Conservation (phyloP, 1,140 invertebrate species). For the Drosophila equinoxialis region DNA sequence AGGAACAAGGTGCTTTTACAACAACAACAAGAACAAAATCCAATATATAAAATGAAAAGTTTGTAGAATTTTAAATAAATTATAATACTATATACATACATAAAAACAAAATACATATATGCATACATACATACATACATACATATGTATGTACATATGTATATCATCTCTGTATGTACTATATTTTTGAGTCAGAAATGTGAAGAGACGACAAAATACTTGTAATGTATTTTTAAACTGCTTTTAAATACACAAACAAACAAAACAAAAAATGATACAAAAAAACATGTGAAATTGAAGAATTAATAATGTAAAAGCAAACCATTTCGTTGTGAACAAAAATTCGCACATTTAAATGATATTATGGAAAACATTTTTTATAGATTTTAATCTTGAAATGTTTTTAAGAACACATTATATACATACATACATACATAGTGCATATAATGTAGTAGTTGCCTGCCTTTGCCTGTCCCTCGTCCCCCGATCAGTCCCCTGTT, state of each 20-base stretch:
- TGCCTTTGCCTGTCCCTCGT: background rate
- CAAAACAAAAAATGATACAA: background rate
- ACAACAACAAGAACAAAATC: background rate
- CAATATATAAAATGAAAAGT: slow-evolving; percentile 1
- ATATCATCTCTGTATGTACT: slow-evolving; percentile 40
- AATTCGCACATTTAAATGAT: slow-evolving; percentile 51
- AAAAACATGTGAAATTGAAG: slow-evolving; percentile 31
- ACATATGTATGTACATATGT: slow-evolving; percentile 16
- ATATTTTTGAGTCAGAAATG: slow-evolving; percentile 63
- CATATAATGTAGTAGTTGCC: background rate
- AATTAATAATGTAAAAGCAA: slow-evolving; percentile 32
- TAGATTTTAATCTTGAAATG: slow-evolving; percentile 66
- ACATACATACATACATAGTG: slow-evolving; percentile 9
- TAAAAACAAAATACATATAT: too few species aligned
- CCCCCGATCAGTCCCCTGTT: slow-evolving; percentile 30
- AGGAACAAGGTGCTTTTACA: slow-evolving; percentile 74
- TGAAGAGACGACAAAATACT: slow-evolving; percentile 22
- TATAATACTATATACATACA: background rate
- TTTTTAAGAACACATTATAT: slow-evolving; percentile 41
- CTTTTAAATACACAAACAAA: slow-evolving; percentile 54
- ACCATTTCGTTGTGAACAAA: slow-evolving; percentile 60
- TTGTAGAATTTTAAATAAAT: slow-evolving; percentile 10
- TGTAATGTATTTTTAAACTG: slow-evolving; percentile 70
- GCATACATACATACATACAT: background rate
- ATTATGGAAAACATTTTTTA: slow-evolving; percentile 47